These are phyloP conservation scores for Paedocypris sp. DNA, from an alignment of 2,113 vertebrate species.

Conservation along the genomic window DNA sequence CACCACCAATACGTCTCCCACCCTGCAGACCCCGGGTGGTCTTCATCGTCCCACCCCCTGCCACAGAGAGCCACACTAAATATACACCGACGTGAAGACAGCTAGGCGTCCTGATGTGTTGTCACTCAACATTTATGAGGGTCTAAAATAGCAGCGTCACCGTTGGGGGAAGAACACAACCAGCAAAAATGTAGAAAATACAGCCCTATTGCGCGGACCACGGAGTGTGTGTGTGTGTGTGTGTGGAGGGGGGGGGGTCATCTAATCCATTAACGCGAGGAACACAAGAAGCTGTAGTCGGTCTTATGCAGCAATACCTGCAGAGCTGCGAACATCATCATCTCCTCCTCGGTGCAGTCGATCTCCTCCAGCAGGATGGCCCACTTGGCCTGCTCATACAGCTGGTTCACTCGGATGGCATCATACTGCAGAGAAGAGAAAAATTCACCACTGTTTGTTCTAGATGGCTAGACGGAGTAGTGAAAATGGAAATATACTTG, in stretches of 20 bases:
- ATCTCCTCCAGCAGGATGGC: slow-evolving; percentile 97
- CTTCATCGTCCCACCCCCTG: slow-evolving; percentile 11
- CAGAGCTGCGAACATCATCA: slow-evolving; percentile 99
- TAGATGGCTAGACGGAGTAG: not conserved
- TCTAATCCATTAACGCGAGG: slow-evolving; percentile 44
- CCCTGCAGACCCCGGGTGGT: slow-evolving; percentile 25
- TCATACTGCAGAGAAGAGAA: slow-evolving; percentile 70
- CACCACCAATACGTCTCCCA: slow-evolving; percentile 37
- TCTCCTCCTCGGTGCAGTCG: slow-evolving; percentile 96
- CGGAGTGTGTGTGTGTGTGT: too few species aligned
- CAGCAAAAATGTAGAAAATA: not conserved
- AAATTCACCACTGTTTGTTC: too few species aligned
- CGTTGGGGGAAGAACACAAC: slow-evolving; percentile 20
- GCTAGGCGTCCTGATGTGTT: slow-evolving; percentile 58
- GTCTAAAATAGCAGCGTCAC: slow-evolving; percentile 54
- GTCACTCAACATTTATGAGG: slow-evolving; percentile 54
- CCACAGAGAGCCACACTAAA: slow-evolving; percentile 48
- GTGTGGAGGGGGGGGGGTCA: too few species aligned
- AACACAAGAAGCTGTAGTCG: slow-evolving; percentile 24
- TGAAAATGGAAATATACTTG: too few species aligned
- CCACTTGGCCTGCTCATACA: slow-evolving; percentile 96
- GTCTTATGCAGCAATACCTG: slow-evolving; percentile 66
- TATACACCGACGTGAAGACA: slow-evolving; percentile 56
- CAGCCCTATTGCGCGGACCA: too few species aligned
- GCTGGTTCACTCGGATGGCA: slow-evolving; percentile 96